Base-by-base conservation (phyloP, 64 coral and sea anemone genomes). In the Pachyseris speciosa region DNA sequence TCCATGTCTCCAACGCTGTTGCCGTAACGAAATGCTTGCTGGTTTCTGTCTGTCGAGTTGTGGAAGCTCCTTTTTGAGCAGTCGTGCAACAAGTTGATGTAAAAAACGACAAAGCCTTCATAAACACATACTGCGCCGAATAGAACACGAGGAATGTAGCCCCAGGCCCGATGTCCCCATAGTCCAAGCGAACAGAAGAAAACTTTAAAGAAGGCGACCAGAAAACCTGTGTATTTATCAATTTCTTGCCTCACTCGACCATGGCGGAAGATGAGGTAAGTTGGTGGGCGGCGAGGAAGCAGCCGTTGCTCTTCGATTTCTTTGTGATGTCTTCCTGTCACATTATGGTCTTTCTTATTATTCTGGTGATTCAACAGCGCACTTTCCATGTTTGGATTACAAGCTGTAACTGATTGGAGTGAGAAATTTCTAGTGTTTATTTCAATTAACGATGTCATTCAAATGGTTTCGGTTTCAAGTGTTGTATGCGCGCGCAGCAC, bases 31-130 rank as follows among this genome's bases (percentile, higher is more conserved):
- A n/a, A 57, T 26, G 25, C 5, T 15, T 24, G 2, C n/a, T 44
- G 16, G 10, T 93, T 80, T 40, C 65, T 69, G 22, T 87, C 72
- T 39, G 84, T 93, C 7, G 29, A 67, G 22, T 93, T 93, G 69
- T 93, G 32, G 32, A 93, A 55, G 57, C 78, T 87, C 1, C 91
- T 70, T n/a, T n/a, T n/a, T n/a, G n/a, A n/a, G 30, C 91, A 93
- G 24, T 87, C 91, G 22, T 31, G 87, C 84, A 11, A 87, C 26
- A 78, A n/a, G n/a, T n/a, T n/a, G n/a, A n/a, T n/a, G n/a, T 61
- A 87, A 0, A 93, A 55, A 43, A 79, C 84, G 29, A 87, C 87
- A 39, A 66, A 47, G 19, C 67, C 83, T 32, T 93, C 83, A 65
- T 87, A 93, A 52, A 40, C 40, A 43, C 72, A 87, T 0, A 87